Evolutionary conservation across 2,797 vertebrate species (phyloP).

Genomic region (Masticophis lateralis): DNA sequence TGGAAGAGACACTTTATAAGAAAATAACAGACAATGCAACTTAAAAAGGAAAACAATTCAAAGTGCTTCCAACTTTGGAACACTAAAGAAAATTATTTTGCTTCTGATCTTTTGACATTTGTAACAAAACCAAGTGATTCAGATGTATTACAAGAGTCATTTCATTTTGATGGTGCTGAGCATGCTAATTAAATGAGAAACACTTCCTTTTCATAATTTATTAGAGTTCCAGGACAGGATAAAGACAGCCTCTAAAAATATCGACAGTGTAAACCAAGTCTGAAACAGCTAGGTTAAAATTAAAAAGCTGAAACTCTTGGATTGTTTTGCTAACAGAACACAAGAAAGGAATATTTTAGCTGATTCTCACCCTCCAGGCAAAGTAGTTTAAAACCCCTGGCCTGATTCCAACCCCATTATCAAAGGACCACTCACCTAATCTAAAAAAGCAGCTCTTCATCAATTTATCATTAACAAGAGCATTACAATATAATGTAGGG

Average conservation of each 20-base stretch:
- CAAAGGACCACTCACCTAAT: slow-evolving; percentile 86
- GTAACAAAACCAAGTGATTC: slow-evolving; percentile 56
- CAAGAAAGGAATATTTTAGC: slow-evolving; percentile 72
- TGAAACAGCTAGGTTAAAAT: slow-evolving; percentile 61
- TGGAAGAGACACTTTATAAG: neutral
- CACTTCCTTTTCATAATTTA: slow-evolving; percentile 66
- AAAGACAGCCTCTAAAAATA: slow-evolving; percentile 59
- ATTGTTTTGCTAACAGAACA: slow-evolving; percentile 59
- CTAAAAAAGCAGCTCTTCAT: slow-evolving; percentile 87
- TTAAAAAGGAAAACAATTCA: slow-evolving; percentile 47
- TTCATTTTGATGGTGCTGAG: slow-evolving; percentile 60
- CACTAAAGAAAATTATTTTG: slow-evolving; percentile 49
- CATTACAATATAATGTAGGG: slow-evolving; percentile 82
- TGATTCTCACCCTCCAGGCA: slow-evolving; percentile 82
- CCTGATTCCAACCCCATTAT: slow-evolving; percentile 87
- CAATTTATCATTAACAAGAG: slow-evolving; percentile 93
- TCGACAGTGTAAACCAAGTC: slow-evolving; percentile 38
- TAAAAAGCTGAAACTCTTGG: slow-evolving; percentile 66
- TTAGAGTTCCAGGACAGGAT: slow-evolving; percentile 53
- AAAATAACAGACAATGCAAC: slow-evolving; percentile 19
- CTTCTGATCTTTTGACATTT: slow-evolving; percentile 59
- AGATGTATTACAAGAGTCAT: slow-evolving; percentile 47
- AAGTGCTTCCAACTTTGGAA: slow-evolving; percentile 61
- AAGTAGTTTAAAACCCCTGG: slow-evolving; percentile 78
- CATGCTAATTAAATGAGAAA: slow-evolving; percentile 66